phyloP scores from a whole-genome alignment of 2,113 vertebrate species.

The Actinemys pallida region DNA sequence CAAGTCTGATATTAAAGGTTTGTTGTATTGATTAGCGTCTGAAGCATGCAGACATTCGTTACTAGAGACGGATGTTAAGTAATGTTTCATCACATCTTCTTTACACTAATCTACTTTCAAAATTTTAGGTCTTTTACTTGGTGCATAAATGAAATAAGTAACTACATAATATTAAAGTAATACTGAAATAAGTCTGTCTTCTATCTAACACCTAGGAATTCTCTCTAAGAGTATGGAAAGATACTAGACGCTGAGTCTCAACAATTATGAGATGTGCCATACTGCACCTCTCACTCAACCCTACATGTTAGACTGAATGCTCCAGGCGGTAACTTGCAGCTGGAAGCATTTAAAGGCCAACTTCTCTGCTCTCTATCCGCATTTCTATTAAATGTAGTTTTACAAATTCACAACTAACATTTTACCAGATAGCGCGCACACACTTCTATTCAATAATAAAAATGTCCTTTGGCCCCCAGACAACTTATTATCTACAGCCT shows the following conservation, averaged over 20 bases:
- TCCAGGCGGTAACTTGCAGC: accelerated
- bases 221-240: not conserved
- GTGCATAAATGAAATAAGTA: accelerated
- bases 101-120: not conserved
- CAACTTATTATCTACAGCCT: conserved; percentile 12
- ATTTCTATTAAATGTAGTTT: not conserved
- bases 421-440: not conserved
- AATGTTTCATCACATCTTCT: conserved; percentile 7
- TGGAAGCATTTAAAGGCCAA: accelerated
- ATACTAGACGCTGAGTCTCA: not conserved
- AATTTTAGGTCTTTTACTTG: not conserved
- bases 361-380: not conserved
- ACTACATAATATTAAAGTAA: not conserved
- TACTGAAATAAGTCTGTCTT: not conserved
- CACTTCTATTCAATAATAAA: conserved; percentile 6
- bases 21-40: conserved; percentile 66
- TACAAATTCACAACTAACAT: not conserved
- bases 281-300: not conserved
- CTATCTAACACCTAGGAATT: not conserved
- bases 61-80: conserved; percentile 38
- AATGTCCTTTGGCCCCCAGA: conserved; percentile 19
- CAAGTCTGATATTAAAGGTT: conserved; percentile 53
- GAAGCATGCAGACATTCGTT: conserved; percentile 55
- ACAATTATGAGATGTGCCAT: not conserved
- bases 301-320: not conserved